Conservation (phyloP, 2,797 vertebrate species). For the Poeciliopsis presidionis region DNA sequence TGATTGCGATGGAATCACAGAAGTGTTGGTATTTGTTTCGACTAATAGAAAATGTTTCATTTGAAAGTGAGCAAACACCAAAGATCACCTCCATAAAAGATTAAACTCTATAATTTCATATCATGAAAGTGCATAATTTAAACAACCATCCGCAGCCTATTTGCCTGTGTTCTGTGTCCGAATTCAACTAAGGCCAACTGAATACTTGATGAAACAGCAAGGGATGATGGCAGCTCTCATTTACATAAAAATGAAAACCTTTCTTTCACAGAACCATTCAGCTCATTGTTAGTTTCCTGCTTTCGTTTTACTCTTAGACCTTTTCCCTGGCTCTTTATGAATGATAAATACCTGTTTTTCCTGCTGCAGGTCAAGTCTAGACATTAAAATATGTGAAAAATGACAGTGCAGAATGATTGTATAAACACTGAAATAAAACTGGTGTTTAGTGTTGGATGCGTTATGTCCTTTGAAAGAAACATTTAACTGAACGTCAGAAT, state of each 20-base stretch:
- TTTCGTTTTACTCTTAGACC: background rate
- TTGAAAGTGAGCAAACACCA: background rate
- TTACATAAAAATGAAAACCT: background rate
- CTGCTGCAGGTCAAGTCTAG: too few relatives aligned
- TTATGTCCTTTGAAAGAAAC: background rate
- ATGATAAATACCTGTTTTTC: background rate
- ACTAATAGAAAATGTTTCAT: background rate
- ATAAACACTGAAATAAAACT: background rate
- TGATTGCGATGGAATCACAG: background rate
- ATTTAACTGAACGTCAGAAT: background rate
- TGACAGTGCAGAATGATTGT: background rate
- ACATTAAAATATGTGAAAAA: background rate
- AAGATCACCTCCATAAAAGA: background rate
- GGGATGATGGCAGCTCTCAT: background rate
- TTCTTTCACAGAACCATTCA: background rate
- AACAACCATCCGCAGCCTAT: background rate
- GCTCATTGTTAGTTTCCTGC: background rate
- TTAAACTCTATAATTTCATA: background rate
- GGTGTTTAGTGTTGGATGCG: background rate
- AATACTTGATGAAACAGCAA: background rate
- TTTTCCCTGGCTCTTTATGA: constrained; percentile 8
- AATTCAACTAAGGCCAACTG: background rate
- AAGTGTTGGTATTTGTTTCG: background rate
- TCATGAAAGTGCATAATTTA: background rate
- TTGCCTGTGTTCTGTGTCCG: background rate